Conservation (phyloP, 2,888 invertebrate genomes). For the Athrips mouffetella region DNA sequence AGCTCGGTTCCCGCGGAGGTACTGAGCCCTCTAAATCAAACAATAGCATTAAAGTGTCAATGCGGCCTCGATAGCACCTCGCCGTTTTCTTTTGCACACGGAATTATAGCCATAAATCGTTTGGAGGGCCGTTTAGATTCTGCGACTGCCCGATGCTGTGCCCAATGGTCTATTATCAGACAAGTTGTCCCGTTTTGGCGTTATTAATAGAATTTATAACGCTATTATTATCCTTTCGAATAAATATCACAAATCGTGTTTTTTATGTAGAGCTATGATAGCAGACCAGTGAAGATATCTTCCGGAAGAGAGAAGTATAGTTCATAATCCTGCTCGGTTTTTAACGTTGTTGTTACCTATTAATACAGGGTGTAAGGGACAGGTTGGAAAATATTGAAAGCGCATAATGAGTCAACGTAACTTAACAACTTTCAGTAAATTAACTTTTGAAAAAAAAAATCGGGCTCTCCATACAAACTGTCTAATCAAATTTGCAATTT, state of each 20-base stretch:
- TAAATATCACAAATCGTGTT: slow-evolving; percentile 8
- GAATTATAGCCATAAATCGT: slow-evolving; percentile 73
- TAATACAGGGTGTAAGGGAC: too few species aligned
- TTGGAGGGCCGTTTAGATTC: slow-evolving; percentile 47
- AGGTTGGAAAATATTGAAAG: too few species aligned
- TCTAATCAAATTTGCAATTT: too few species aligned
- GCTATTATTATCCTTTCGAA: slow-evolving; percentile 5
- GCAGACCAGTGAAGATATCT: background rate
- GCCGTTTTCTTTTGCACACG: slow-evolving; percentile 71
- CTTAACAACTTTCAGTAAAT: too few species aligned
- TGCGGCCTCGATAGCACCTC: slow-evolving; percentile 71
- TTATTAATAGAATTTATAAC: slow-evolving; percentile 13
- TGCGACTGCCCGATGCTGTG: slow-evolving; percentile 37
- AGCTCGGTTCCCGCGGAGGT: slow-evolving; percentile 59
- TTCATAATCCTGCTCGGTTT: too few species aligned
- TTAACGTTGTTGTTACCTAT: too few species aligned
- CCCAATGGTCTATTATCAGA: slow-evolving; percentile 21
- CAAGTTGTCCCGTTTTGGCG: slow-evolving; percentile 22
- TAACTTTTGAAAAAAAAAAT: too few species aligned
- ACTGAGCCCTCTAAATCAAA: slow-evolving; percentile 77
- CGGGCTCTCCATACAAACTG: too few species aligned
- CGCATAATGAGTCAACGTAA: too few species aligned
- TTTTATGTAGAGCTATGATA: background rate
- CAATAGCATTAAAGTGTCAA: slow-evolving; percentile 79
- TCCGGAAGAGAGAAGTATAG: too few species aligned